These are phyloP conservation scores for Castor canadensis DNA, from an alignment of 2,113 vertebrate genomes.

Conservation along the genomic window DNA sequence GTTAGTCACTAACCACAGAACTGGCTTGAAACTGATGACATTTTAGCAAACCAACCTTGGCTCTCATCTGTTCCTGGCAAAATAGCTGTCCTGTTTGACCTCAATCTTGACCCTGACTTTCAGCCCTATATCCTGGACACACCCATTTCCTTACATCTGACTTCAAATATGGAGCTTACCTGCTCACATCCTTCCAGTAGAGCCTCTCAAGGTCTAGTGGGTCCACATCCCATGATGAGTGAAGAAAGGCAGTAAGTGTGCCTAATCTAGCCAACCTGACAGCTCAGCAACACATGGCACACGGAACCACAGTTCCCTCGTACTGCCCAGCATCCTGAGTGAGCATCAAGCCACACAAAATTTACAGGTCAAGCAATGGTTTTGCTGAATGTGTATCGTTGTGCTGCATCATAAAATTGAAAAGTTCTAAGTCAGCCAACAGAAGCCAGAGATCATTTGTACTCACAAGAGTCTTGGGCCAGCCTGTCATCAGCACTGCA, in stretches of 20 bases:
- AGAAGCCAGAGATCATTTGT: fast-evolving
- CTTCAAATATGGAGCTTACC: background rate
- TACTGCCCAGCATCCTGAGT: background rate
- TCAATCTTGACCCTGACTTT: background rate
- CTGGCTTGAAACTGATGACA: background rate
- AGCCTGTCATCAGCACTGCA: fast-evolving
- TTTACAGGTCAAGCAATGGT: too few relatives aligned
- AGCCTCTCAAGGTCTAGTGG: too few relatives aligned
- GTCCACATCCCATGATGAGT: too few relatives aligned
- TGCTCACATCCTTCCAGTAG: too few relatives aligned
- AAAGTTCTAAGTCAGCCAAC: too few relatives aligned
- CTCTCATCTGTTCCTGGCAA: background rate
- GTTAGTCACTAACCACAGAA: background rate
- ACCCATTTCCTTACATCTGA: fast-evolving
- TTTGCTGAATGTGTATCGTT: too few relatives aligned
- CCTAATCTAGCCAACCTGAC: fast-evolving
- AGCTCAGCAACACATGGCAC: background rate
- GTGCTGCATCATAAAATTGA: too few relatives aligned
- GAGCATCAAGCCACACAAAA: fast-evolving
- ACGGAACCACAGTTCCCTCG: fast-evolving
- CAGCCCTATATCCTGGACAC: fast-evolving
- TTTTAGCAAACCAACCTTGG: background rate
- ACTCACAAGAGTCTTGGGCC: fast-evolving
- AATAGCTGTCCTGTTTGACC: background rate
- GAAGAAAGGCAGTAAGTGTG: fast-evolving